Percentiles rank a stretch among this genome's conserved stretches.
Evolutionary conservation across 2,113 vertebrate species (phyloP).

Genomic region (Labeo rohita): DNA sequence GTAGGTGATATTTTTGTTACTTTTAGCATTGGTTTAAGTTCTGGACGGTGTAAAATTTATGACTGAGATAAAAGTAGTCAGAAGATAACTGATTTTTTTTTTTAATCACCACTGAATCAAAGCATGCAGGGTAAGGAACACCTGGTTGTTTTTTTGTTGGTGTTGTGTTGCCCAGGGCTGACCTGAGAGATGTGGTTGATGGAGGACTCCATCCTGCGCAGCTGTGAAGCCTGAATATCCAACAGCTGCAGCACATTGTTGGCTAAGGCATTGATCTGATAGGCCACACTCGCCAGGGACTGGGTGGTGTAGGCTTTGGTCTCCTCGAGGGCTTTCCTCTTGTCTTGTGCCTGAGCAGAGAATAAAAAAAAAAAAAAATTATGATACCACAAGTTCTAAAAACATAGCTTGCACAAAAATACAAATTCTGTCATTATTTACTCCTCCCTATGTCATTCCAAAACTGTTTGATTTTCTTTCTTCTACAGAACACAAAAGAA

Average conservation of each 20-base stretch:
- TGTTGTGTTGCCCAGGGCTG: not conserved
- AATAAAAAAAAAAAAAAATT: not conserved
- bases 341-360: slow-evolving; percentile 90
- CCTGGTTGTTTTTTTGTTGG: not conserved
- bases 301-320: slow-evolving; percentile 99
- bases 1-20: not conserved
- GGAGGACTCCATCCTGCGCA: slow-evolving; percentile 98
- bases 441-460: not conserved
- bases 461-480: not conserved
- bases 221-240: slow-evolving; percentile 97
- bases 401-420: not conserved
- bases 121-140: not conserved
- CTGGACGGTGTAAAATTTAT: not conserved
- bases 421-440: not conserved
- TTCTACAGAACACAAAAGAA: not conserved
- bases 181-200: slow-evolving; percentile 89
- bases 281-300: slow-evolving; percentile 97
- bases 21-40: not conserved
- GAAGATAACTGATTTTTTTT: not conserved
- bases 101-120: not conserved
- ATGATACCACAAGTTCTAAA: not conserved
- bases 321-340: slow-evolving; percentile 98
- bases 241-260: slow-evolving; percentile 98
- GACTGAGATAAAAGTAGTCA: no score
- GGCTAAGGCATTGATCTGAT: slow-evolving; percentile 99